Evolutionary conservation across 2,113 vertebrate genomes (phyloP), one percentile per base, ranked within the genome.

Genomic region (Catagonus wagneri): DNA sequence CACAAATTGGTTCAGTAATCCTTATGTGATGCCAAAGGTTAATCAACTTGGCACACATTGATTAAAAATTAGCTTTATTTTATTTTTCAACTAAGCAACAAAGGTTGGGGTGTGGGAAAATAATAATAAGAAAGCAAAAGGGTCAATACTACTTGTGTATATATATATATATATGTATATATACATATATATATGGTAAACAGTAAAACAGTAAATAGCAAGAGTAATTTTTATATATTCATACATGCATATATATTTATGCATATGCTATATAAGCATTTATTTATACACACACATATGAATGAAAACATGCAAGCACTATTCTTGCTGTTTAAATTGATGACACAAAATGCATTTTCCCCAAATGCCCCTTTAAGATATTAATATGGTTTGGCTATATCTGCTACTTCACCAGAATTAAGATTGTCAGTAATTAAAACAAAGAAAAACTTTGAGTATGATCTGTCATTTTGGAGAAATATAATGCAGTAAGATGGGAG

Each of bases 351-450:
- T n/a, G 32, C 1, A 39, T 7, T 79, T 85, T 80, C 72, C n/a
- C 63, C n/a, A 85, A 54, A 71, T 56, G 32, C 7, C 17, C 17
- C 16, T 71, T 78, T 63, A 54, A 79, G 9, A 68, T 89, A 27
- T 72, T 85, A 90, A 5, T 25, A 0, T 11, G 3, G 3, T 63
- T 56, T 71, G 44, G 0, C 4, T n/a, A 1, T 60, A 92, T 68
- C 20, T 71, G n/a, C 20, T 71, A 91, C n/a, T 86, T 95, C 29
- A 83, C 36, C 25, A 90, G 19, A 83, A 85, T n/a, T 83, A 36
- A 44, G 4, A 71, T 76, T 69, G 10, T 50, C 50, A 85, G 19
- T 63, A 36, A 79, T 54, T 52, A 63, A 81, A 83, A 60, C 19
- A 95, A 90, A 29, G 9, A 90, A 94, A 50, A 19, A 56, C 23